Evolutionary conservation across 2,113 vertebrate genomes (phyloP), one percentile per base, ranked within the genome.

Genomic region (Ophiodon elongatus): DNA sequence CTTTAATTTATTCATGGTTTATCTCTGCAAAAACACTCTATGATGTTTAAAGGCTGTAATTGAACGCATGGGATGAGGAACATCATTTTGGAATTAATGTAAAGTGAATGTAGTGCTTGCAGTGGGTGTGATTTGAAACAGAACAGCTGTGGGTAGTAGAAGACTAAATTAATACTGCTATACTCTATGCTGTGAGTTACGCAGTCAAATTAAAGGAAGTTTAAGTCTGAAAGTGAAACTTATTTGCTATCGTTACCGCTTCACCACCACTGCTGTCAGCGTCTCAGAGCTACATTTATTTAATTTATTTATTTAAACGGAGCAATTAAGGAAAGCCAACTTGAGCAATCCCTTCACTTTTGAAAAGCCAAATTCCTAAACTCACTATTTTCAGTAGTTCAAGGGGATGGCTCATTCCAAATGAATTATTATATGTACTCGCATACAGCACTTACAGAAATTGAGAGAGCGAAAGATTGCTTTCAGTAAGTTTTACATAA

Each of bases 91-190:
- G 37, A 77, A 60, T 68, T 10, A 60, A 67, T 73, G 10, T 74
- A 29, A 84, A 65, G 56, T 37, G 33, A 45, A 27, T 37, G 64
- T 21, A 27, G 37, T 23, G 31, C 56, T 54, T 39, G 47, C n/a
- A 69, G 54, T 52, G 67, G 37, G 56, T 6, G n/a, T 75, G 68
- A 82, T 85, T 69, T 52, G 33, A 67, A 57, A 82, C 8, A 50
- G 63, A 76, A 66, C 7, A 62, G 84, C 80, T 69, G 25, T 3
- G 59, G 77, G 80, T 67, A 14, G 50, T 10, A 39, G 13, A 68
- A 70, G 68, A 65, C 23, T 4, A 73, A 88, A 72, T 63, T 2
- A 85, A 73, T 39, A 59, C 19, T 17, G 31, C 41, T 47, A 8
- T 54, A 23, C 14, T 25, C 9, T 54, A 57, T 67, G 25, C n/a